Base-by-base conservation (phyloP, 2,113 vertebrate species). In the Polyodon spathula region DNA sequence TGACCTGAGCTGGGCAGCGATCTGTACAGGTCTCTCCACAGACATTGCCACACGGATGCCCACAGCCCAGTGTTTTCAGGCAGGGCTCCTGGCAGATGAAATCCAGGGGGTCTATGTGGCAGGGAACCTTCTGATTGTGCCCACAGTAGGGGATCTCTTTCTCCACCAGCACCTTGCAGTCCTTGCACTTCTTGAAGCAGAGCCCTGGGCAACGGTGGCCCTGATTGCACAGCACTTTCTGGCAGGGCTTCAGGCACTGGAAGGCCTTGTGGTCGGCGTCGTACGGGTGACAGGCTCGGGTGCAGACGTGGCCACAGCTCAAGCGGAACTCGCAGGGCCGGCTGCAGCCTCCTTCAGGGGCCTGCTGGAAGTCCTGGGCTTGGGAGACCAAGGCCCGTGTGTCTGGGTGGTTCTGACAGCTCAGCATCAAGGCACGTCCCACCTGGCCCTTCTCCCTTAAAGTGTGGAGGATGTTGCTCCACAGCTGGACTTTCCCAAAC, bases 341-440 rank as follows among this genome's bases (percentile, higher is more conserved):
- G 66, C 27, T 86, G 68, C 94, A 98, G 59, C 95, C 94, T 61
- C 95, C 94, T 68, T 98, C 94, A 0, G 94, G 93, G 2, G 92
- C 92, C 48, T 76, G 75, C 6, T 63, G 66, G 71, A 97, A 97
- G 68, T 97, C 92, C 0, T 77, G 65, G 5, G 77, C 83, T 60
- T 63, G 74, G 16, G 85, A 84, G 6, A 84, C 93, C 8, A 51
- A 40, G 4, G 88, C 81, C 46, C 72, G 70, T 6, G 80, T 91
- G 4, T 84, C 68, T 0, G 92, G 90, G 71, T 98, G 95, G 81
- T 97, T 98, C 73, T 94, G 90, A 74, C 94, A 97, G 71, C 82
- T 88, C 11, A 98, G 79, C 42, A 68, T 84, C 58, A 97, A 73
- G 0, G 81, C 67, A 0, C 0, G 37, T 7, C 92, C 93, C 11